Percentiles rank a stretch among this genome's conserved stretches.
Evolutionary conservation across 2,113 vertebrate species (phyloP).

Genomic region (Pelvicachromis taeniatus): DNA sequence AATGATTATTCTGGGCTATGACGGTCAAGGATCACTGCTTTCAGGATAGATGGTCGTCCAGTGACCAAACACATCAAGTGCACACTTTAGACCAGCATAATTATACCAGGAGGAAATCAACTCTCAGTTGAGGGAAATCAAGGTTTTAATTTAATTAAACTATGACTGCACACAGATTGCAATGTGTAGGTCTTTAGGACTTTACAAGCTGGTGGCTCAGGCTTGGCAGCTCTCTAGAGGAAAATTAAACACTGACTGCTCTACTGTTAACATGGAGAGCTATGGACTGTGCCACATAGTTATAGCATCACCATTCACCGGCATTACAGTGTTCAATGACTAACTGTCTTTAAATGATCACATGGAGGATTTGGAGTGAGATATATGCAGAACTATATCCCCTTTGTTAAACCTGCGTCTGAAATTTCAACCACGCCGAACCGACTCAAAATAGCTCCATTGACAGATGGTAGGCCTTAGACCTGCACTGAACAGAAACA

Average conservation of each 20-base stretch:
- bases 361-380: background rate
- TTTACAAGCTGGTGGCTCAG: slow-evolving; percentile 52
- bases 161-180: slow-evolving; percentile 26
- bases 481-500: slow-evolving; percentile 30
- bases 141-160: slow-evolving; percentile 71
- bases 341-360: background rate
- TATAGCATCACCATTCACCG: background rate
- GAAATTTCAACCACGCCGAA: slow-evolving; percentile 11
- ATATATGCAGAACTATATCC: background rate
- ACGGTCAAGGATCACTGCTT: slow-evolving; percentile 54
- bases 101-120: slow-evolving; percentile 61
- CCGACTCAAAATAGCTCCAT: slow-evolving; percentile 28
- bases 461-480: slow-evolving; percentile 52
- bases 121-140: slow-evolving; percentile 59
- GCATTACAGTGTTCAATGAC: background rate
- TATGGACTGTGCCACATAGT: slow-evolving; percentile 7
- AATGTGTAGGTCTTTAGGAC: slow-evolving; percentile 46
- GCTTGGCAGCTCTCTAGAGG: slow-evolving; percentile 45
- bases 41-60: slow-evolving; percentile 49
- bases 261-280: slow-evolving; percentile 45
- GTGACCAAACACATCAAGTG: slow-evolving; percentile 40
- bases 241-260: slow-evolving; percentile 43
- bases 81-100: slow-evolving; percentile 39
- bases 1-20: slow-evolving; percentile 7
- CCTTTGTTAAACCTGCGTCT: background rate